Evolutionary conservation across 2,113 vertebrate species (phyloP).

Genomic region (Atractosteus spatula): DNA sequence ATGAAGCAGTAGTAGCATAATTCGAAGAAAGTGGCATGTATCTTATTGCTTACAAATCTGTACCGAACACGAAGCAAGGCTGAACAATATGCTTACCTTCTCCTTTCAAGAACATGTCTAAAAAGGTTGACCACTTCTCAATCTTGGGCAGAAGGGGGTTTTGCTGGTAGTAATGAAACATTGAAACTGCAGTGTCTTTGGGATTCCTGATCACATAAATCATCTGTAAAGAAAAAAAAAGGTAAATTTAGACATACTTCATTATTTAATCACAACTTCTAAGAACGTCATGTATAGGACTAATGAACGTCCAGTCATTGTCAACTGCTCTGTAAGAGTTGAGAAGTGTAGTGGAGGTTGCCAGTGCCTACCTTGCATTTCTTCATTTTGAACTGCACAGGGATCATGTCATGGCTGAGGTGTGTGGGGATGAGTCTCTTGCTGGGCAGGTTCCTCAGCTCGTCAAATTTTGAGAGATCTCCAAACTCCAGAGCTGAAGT

Average conservation of each 20-base stretch:
- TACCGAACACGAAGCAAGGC: neutral
- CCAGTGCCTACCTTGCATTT: no score
- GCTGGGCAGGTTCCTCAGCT: slow-evolving; percentile 48
- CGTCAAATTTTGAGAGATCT: slow-evolving; percentile 57
- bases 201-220: slow-evolving; percentile 67
- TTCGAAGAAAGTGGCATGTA: neutral
- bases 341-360: no score
- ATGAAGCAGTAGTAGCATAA: neutral
- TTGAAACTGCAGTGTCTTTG: slow-evolving; percentile 69
- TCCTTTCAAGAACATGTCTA: slow-evolving; percentile 61
- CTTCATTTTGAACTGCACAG: no score
- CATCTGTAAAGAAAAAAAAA: slow-evolving; percentile 45
- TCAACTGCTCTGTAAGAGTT: no score
- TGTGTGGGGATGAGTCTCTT: no score
- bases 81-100: slow-evolving; percentile 40
- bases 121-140: slow-evolving; percentile 57
- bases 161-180: slow-evolving; percentile 68
- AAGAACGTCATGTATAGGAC: no score
- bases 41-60: neutral
- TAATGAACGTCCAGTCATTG: no score
- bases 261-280: no score
- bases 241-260: no score
- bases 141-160: slow-evolving; percentile 63
- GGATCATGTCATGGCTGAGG: no score
- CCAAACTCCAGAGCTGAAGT: slow-evolving; percentile 65